A percentile compares a stretch with the other conserved stretches of the same genome.
Conservation (phyloP, 2,797 vertebrate genomes). For the Siniperca undulata region DNA sequence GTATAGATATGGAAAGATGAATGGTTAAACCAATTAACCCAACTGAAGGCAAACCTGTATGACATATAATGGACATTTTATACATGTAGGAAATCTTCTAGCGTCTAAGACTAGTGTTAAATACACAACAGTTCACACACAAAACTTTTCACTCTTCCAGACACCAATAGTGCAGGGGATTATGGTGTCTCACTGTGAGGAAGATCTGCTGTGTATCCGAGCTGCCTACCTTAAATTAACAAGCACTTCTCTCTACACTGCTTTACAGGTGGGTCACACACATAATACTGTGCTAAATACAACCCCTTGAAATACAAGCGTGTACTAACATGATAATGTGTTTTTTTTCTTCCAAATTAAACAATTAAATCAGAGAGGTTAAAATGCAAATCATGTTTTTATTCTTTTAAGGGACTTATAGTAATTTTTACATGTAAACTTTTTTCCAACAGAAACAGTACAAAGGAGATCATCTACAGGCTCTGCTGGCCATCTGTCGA, state of each 20-base stretch:
- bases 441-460: constrained; percentile 75
- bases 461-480: constrained; percentile 78
- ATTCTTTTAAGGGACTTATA: rapidly evolving
- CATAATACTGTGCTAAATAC: not conserved
- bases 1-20: not conserved
- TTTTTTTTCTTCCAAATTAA: not conserved
- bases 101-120: not conserved
- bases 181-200: constrained; percentile 88
- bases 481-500: constrained; percentile 81
- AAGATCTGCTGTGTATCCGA: constrained; percentile 87
- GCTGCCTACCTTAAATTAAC: constrained; percentile 83
- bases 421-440: not conserved
- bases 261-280: constrained; percentile 82
- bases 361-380: not conserved
- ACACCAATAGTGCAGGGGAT: constrained; percentile 72
- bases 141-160: constrained; percentile 45
- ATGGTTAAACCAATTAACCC: not conserved
- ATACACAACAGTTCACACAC: not conserved
- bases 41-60: not conserved
- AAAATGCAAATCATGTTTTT: not conserved
- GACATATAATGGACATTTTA: not conserved
- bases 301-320: not conserved
- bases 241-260: constrained; percentile 88
- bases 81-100: not conserved
- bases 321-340: not conserved